These are phyloP conservation scores for Coenonympha glycerion DNA, from an alignment of 2,888 invertebrate genomes.

Conservation along the genomic window DNA sequence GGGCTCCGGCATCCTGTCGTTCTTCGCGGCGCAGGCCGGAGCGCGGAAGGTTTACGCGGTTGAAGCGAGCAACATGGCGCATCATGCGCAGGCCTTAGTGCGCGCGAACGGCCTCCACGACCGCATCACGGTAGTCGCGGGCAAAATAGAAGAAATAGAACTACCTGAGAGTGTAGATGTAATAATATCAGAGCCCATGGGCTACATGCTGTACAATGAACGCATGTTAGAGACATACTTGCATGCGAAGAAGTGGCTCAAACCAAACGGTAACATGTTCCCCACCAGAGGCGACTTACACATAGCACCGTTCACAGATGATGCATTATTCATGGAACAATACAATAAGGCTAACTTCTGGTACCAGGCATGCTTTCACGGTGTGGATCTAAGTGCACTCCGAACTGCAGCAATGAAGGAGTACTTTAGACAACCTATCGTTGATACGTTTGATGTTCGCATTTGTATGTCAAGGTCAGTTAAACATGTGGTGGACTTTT, in stretches of 20 bases:
- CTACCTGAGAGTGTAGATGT: slow-evolving; percentile 96
- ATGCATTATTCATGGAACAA: slow-evolving; percentile 97
- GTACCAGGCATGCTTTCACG: slow-evolving; percentile 98
- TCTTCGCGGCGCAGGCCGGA: slow-evolving; percentile 98
- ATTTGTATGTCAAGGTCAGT: slow-evolving; percentile 97
- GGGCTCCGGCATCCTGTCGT: slow-evolving; percentile 98
- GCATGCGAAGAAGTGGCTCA: slow-evolving; percentile 98
- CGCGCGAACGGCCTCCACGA: slow-evolving; percentile 91
- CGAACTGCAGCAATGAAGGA: slow-evolving; percentile 96
- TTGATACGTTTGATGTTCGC: slow-evolving; percentile 98
- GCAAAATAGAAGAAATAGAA: slow-evolving; percentile 98
- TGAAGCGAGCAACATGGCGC: slow-evolving; percentile 99
- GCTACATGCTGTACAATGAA: slow-evolving; percentile 99
- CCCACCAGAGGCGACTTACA: slow-evolving; percentile 97
- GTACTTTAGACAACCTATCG: slow-evolving; percentile 98
- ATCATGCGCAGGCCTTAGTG: slow-evolving; percentile 93
- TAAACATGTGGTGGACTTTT: slow-evolving; percentile 95
- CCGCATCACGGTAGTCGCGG: slow-evolving; percentile 93
- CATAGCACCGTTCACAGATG: slow-evolving; percentile 98
- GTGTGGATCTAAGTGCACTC: slow-evolving; percentile 95
- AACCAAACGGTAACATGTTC: slow-evolving; percentile 96
- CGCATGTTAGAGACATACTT: slow-evolving; percentile 99
- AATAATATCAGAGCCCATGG: slow-evolving; percentile 99
- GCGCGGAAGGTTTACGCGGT: slow-evolving; percentile 98
- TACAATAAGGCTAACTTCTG: slow-evolving; percentile 99